A percentile compares a stretch with the other conserved stretches of the same genome.
Evolutionary conservation across 2,113 vertebrate species (phyloP).

Genomic region (Centropristis striata): DNA sequence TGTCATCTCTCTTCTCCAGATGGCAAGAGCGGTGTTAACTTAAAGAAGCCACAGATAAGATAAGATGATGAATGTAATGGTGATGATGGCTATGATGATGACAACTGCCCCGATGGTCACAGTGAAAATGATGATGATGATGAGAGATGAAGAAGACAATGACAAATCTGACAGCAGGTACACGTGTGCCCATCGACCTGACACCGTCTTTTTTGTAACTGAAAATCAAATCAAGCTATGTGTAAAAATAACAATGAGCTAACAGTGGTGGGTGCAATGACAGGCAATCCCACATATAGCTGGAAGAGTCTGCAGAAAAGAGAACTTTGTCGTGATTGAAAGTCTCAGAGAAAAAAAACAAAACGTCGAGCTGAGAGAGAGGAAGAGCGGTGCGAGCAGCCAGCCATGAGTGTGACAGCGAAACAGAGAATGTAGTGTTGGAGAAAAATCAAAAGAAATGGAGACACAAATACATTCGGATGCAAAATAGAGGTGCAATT

Average conservation of each 20-base stretch:
- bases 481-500: conserved; percentile 58
- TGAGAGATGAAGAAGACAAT: conserved; percentile 34
- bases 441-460: conserved; percentile 41
- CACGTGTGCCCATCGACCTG: conserved; percentile 32
- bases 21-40: conserved; percentile 36
- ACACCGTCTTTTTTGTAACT: conserved; percentile 33
- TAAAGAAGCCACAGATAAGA: conserved; percentile 33
- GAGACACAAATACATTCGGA: conserved; percentile 47
- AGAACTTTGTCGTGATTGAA: conserved; percentile 15
- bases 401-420: background rate
- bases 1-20: conserved; percentile 47
- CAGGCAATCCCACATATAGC: background rate
- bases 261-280: background rate
- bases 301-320: background rate
- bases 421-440: background rate
- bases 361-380: background rate
- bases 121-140: conserved; percentile 3
- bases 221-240: conserved; percentile 36
- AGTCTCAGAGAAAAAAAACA: background rate
- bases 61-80: conserved; percentile 21
- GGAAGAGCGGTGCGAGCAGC: background rate
- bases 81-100: conserved; percentile 16
- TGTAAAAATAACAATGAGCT: conserved; percentile 33
- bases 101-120: background rate
- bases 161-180: conserved; percentile 49